Evolutionary conservation across 2,888 invertebrate genomes (phyloP).

Genomic region (Cheilosia pagana): DNA sequence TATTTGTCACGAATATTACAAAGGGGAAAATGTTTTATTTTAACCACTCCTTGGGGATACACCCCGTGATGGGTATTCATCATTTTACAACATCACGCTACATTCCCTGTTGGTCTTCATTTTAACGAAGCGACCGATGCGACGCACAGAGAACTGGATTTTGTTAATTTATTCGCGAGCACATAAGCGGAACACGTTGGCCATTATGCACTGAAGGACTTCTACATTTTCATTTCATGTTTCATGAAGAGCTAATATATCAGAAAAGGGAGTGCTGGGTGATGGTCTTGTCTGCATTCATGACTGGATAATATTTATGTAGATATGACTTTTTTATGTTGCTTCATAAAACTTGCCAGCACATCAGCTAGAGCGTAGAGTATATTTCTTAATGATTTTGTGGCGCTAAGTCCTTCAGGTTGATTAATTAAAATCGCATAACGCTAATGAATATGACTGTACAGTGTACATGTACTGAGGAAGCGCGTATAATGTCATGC

Average conservation of each 20-base stretch:
- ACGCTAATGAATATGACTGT: constrained; percentile 42
- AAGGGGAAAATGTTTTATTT: constrained; percentile 43
- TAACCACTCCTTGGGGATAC: constrained; percentile 69
- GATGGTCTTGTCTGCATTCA: background rate
- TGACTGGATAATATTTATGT: constrained; percentile 38
- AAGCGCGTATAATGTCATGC: background rate
- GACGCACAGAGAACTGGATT: constrained; percentile 5
- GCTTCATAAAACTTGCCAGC: constrained; percentile 36
- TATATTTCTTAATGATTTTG: constrained; percentile 49
- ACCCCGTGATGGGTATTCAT: constrained; percentile 60
- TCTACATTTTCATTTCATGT: constrained; percentile 14
- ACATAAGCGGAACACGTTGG: constrained; percentile 13
- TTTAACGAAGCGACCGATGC: constrained; percentile 42
- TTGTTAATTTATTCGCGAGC: constrained; percentile 62
- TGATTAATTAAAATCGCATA: constrained; percentile 61
- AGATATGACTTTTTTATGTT: constrained; percentile 44
- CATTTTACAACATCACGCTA: constrained; percentile 71
- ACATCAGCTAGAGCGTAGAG: constrained; percentile 17
- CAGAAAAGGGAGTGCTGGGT: constrained; percentile 43
- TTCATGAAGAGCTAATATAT: constrained; percentile 10
- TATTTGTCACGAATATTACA: constrained; percentile 60
- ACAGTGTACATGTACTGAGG: background rate
- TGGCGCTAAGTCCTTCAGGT: constrained; percentile 44
- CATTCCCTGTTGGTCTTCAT: constrained; percentile 43
- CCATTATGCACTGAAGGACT: constrained; percentile 1